Evolutionary conservation across 2,888 invertebrate genomes (phyloP), one percentile per base, ranked within the genome.

Genomic region (Tenthredo scrophulariae): DNA sequence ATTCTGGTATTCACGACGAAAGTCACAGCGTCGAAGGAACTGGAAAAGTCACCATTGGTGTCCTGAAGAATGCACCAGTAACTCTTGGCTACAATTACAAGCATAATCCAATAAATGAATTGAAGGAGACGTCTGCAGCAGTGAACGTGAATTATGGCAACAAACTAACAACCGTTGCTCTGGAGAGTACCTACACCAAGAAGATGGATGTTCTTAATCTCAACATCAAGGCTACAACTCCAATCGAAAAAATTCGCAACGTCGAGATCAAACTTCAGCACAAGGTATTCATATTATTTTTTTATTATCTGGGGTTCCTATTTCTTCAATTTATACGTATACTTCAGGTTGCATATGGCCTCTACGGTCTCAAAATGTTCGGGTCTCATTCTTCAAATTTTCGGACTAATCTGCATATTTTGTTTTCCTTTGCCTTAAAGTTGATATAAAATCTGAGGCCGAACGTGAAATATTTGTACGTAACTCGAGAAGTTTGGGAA

Each of bases 61-160:
- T 94, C 0, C 94, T 95, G 0, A 94, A 94, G 26, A 91, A 93
- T 0, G 94, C 95, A 54, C 94, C 95, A 0, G 87, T 95, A 65
- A 91, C 93, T 0, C 4, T 95, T 1, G 94, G 94, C 5, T 91
- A 92, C 43, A 93, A 89, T 85, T 95, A 94, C 93, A 94, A 94
- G 83, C 91, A 91, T 37, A 91, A 94, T n/a, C 88, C 93, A 0
- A 91, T 92, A 46, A 92, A 94, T 91, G 90, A 93, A 18, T 83
- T 88, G 26, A 90, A 90, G 58, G 90, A 89, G 15, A 62, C 86
- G 0, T 74, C 84, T 0, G 86, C 87, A 15, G 88, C 87, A 3
- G 18, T 90, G n/a, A 89, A 87, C n/a, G 70, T 89, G 6, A 87
- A 89, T 13, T 90, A 89, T 29, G 92, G 91, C 1, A 90, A 91